Evolutionary conservation across 2,888 invertebrate genomes (phyloP), one percentile per base, ranked within the genome.

Genomic region (Parelbella ahira): DNA sequence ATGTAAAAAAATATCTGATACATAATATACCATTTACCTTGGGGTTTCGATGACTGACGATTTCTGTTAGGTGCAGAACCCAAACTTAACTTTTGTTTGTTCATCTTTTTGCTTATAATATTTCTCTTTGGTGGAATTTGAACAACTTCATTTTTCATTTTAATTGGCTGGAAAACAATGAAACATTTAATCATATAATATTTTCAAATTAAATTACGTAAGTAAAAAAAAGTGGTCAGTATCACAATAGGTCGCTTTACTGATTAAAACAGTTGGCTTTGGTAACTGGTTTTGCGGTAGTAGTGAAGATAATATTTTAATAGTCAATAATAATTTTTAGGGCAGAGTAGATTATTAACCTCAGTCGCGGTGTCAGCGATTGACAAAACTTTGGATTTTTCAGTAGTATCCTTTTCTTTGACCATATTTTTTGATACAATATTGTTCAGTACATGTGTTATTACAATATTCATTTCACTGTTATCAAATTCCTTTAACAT

Each of bases 391-490:
- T 55, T 65, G n/a, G n/a, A n/a, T n/a, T n/a, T n/a, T n/a, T n/a
- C n/a, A n/a, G n/a, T n/a, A n/a, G n/a, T n/a, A n/a, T 54, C 48
- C 23, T 53, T 51, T 34, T 57, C 44, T 49, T 60, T 59, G 7
- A 52, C 33, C 39, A 58, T 53, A 49, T 49, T 66, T 36, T 60
- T 67, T 1, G 73, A 54, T 15, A 82, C 51, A 27, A 84, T 49
- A 52, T 77, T 80, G 43, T 70, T 73, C 13, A 84, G 44, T 46
- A 80, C 74, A 38, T 67, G 72, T 1, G 75, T 75, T 28, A 82
- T 47, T 21, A 70, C 43, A 47, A 77, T 72, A 51, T 84, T 84
- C 47, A 84, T 71, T 60, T 73, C 71, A 54, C 77, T 80, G 23
- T 73, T 68, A 49, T 84, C 66, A 50, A 71, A 80, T 48, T 79